These are phyloP conservation scores for Sebastes trivittatus DNA, from an alignment of 2,797 vertebrate genomes.

Conservation along the genomic window DNA sequence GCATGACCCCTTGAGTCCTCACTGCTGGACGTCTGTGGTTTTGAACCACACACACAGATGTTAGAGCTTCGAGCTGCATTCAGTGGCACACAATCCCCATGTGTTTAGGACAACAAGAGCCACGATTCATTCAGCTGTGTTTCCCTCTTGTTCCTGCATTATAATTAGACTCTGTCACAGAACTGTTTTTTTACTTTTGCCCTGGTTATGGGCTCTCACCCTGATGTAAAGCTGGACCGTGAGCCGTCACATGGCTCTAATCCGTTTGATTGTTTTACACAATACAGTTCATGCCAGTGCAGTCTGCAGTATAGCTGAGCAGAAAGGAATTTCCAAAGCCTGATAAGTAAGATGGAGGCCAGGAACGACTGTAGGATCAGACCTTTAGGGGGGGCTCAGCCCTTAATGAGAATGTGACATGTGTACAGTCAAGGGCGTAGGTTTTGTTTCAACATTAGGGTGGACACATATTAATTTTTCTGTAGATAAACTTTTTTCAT, in stretches of 20 bases:
- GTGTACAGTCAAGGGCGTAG: no score
- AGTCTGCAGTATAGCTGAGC: slow-evolving; percentile 5
- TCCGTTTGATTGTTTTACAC: slow-evolving; percentile 30
- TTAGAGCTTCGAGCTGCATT: slow-evolving; percentile 35
- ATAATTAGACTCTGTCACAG: slow-evolving; percentile 50
- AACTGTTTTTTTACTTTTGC: not conserved
- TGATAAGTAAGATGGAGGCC: not conserved
- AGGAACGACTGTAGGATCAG: rapidly evolving
- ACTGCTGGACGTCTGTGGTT: slow-evolving; percentile 10
- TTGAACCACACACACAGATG: slow-evolving; percentile 36
- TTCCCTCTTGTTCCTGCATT: slow-evolving; percentile 38
- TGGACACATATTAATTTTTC: no score
- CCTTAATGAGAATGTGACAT: no score
- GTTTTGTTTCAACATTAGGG: no score
- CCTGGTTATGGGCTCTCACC: slow-evolving; percentile 5
- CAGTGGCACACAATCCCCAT: slow-evolving; percentile 51
- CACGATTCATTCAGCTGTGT: slow-evolving; percentile 59
- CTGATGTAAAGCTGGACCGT: slow-evolving; percentile 25
- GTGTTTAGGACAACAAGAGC: slow-evolving; percentile 67
- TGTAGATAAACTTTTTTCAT: no score
- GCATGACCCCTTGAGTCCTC: slow-evolving; percentile 1
- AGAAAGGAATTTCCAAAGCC: not conserved
- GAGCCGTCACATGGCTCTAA: slow-evolving; percentile 32
- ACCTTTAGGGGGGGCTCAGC: no score
- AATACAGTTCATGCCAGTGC: not conserved